Evolutionary conservation across 2,888 invertebrate species (phyloP), one percentile per base, ranked within the genome.

Genomic region (Perizoma affinitatum): DNA sequence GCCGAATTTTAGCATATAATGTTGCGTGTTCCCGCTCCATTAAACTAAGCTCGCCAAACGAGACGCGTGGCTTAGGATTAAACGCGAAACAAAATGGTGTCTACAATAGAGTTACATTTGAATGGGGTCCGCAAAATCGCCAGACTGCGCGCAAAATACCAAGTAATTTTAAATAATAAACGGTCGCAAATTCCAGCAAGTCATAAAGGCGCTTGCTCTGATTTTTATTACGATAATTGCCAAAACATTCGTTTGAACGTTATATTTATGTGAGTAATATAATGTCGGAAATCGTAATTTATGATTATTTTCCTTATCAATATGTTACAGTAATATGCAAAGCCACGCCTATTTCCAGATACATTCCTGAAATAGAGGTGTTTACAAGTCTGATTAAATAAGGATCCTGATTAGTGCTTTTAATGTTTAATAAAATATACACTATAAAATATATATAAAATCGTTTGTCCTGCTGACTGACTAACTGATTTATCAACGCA

Each of bases 41-140:
- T 84, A 83, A 83, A 85, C 84, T 85, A 86, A 85, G 83, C 83
- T 77, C 76, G 70, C 76, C 77, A 79, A 82, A 80, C 78, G 81
- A 82, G 80, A 83, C 74, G 79, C 83, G 79, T 80, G 75, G 77
- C 80, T 82, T 76, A 77, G 77, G 79, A 84, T 85, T 82, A 85
- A 84, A 78, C 76, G 75, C 78, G 76, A 80, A 82, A 78, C 83
- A 78, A 80, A 85, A 81, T 75, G 74, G 76, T 80, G 80, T 78
- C 80, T 82, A 74, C 79, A 80, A 76, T 72, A 68, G 73, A 66
- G 73, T 71, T 72, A 73, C 75, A 69, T 79, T 79, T 76, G 70
- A 78, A 79, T 78, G 74, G 70, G 44, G 33, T 61, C 59, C 58
- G 46, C 66, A 55, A 66, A 63, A 67, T 42, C 58, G 44, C 61